Evolutionary conservation across 2,797 vertebrate genomes (phyloP), one percentile per base, ranked within the genome.

Genomic region (Hoplostethus mediterraneus): DNA sequence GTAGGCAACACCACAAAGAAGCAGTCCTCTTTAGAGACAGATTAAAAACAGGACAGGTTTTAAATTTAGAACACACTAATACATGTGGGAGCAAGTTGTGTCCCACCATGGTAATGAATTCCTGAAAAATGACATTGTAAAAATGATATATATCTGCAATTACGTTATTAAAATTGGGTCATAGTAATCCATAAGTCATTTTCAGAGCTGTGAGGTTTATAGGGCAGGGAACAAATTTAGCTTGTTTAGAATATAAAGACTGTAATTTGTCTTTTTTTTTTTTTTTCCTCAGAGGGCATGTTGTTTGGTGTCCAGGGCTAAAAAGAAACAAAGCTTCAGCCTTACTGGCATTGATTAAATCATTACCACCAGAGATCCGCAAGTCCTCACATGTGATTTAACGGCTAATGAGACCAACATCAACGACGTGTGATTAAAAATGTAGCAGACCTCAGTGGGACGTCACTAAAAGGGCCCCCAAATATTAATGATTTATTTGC

Each of bases 401-500:
- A 80, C 77, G 80, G 78, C 83, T 91, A 93, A 93, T 92, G 89
- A 92, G 83, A 79, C 68, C 67, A 77, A 85, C 88, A 85, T 91
- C 87, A 81, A 77, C 73, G 82, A 81, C 76, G 80, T 45, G 56
- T 36, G 75, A 90, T 92, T 84, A 86, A 89, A 90, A 82, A 90
- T 89, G 83, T 60, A 87, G 68, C 75, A 49, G 68, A 80, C 75
- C 63, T 82, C 69, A 44, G 68, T 25, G 68, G 80, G 75, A 82
- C 48, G 70, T 63, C 2, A 64, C 86, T 89, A 92, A 94, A 93
- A 91, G 86, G 81, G 21, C 21, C 67, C 67, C 86, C 69, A 81
- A 91, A 93, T 92, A 94, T 94, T 85, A 93, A 95, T 94, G 87
- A 91, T 94, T 93, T 91, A 94, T 94, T 93, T 93, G 87, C 88